phyloP scores from a whole-genome alignment of 2,888 invertebrate species.

The Phytoseiulus persimilis region DNA sequence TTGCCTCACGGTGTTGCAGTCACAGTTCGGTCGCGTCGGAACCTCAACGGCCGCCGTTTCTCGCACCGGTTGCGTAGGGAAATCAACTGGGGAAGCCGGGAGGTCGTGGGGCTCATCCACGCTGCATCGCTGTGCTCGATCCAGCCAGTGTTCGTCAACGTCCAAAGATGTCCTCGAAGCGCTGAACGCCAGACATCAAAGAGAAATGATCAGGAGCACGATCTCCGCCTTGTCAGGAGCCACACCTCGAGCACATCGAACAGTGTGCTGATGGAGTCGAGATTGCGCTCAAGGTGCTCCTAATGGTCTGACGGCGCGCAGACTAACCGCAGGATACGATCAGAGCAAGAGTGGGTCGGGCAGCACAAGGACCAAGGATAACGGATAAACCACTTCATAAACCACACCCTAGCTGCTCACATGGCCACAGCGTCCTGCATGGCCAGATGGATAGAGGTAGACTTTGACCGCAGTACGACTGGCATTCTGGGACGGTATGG shows the following conservation, averaged over 20 bases:
- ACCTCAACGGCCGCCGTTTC: too few species aligned
- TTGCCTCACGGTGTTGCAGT: too few species aligned
- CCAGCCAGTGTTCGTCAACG: not conserved
- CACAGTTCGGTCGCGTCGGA: too few species aligned
- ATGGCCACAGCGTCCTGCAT: not conserved
- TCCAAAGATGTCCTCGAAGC: not conserved
- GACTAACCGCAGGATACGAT: not conserved
- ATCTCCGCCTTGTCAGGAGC: not conserved
- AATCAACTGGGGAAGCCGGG: too few species aligned
- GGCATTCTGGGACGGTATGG: too few species aligned
- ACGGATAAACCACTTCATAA: not conserved
- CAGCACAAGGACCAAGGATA: not conserved
- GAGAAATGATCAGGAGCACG: not conserved
- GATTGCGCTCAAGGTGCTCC: not conserved
- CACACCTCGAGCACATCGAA: not conserved
- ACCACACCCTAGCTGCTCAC: not conserved
- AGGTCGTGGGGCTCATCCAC: too few species aligned
- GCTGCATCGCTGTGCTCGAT: not conserved
- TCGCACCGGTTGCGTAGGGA: too few species aligned
- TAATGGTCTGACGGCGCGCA: not conserved
- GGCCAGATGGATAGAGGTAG: not conserved
- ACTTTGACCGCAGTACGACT: not conserved
- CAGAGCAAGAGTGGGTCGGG: not conserved
- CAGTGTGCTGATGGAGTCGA: not conserved
- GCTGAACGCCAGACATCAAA: not conserved